A percentile compares a stretch with the other conserved stretches of the same genome.
Evolutionary conservation across 2,888 invertebrate genomes (phyloP).

Genomic region (Spilarctia lutea): DNA sequence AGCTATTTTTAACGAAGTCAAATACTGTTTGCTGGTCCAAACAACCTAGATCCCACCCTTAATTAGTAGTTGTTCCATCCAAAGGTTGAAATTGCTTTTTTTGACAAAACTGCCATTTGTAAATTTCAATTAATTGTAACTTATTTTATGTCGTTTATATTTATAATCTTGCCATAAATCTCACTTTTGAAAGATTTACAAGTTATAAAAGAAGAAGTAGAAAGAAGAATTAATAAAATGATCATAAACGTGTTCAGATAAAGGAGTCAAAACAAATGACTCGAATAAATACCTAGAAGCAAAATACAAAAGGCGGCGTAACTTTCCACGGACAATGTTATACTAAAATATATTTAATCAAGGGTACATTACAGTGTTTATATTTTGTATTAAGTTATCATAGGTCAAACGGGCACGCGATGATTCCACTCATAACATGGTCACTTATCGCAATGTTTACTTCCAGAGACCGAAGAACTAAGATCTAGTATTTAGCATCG

Average conservation of each 20-base stretch:
- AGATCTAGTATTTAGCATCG: not conserved
- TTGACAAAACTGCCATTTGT: too few species aligned
- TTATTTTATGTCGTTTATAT: too few species aligned
- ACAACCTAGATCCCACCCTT: too few species aligned
- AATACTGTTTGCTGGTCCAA: not conserved
- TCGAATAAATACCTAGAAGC: not conserved
- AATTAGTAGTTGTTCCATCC: not conserved
- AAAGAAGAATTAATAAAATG: not conserved
- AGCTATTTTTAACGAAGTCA: not conserved
- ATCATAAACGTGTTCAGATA: not conserved
- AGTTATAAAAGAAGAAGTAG: not conserved
- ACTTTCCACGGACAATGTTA: not conserved
- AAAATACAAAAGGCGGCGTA: not conserved
- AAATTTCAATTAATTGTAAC: too few species aligned
- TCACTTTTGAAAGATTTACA: too few species aligned
- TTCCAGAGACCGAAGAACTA: not conserved
- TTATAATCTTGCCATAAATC: too few species aligned
- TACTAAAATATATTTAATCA: not conserved
- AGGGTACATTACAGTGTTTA: not conserved
- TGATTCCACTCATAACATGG: not conserved
- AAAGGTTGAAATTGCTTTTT: not conserved
- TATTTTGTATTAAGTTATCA: not conserved
- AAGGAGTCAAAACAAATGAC: not conserved
- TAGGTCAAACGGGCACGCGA: slow-evolving; percentile 2
- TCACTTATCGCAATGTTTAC: not conserved